These are phyloP conservation scores for Cyprinodon variegatus DNA, from an alignment of 2,113 vertebrate species.

Conservation along the genomic window DNA sequence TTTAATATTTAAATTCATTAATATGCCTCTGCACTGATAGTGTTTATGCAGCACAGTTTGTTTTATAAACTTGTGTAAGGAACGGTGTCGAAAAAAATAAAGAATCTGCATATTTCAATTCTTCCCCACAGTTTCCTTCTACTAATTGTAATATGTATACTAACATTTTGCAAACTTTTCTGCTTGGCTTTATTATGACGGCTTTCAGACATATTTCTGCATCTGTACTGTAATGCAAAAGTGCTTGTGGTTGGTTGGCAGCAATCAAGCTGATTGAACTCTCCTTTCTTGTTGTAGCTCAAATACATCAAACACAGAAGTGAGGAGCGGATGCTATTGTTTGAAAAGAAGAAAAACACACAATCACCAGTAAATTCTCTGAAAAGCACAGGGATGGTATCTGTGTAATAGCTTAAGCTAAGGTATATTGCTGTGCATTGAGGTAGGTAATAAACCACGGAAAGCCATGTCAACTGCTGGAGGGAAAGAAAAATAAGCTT, in stretches of 20 bases:
- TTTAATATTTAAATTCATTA: background rate
- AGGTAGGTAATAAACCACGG: constrained; percentile 65
- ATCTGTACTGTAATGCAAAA: constrained; percentile 57
- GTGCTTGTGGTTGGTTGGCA: constrained; percentile 52
- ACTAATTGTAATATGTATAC: constrained; percentile 70
- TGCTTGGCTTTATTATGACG: constrained; percentile 74
- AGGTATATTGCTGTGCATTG: constrained; percentile 54
- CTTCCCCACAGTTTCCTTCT: constrained; percentile 40
- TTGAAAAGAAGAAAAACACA: constrained; percentile 34
- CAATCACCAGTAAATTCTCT: constrained; percentile 70
- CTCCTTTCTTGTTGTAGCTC: constrained; percentile 51
- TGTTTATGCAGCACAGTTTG: background rate
- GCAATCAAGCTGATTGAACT: constrained; percentile 69
- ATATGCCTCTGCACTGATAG: background rate
- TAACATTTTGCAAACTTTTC: constrained; percentile 65
- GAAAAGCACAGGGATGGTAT: constrained; percentile 39
- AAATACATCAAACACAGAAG: constrained; percentile 67
- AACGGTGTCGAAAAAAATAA: background rate
- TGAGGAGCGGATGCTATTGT: constrained; percentile 46
- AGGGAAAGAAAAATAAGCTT: constrained; percentile 43
- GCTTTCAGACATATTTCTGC: constrained; percentile 68
- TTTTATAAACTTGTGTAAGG: background rate
- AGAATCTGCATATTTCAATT: constrained; percentile 49
- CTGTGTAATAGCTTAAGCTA: constrained; percentile 61
- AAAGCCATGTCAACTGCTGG: constrained; percentile 50